phyloP scores from a whole-genome alignment of 2,797 vertebrate genomes.

The Aeoliscus strigatus region DNA sequence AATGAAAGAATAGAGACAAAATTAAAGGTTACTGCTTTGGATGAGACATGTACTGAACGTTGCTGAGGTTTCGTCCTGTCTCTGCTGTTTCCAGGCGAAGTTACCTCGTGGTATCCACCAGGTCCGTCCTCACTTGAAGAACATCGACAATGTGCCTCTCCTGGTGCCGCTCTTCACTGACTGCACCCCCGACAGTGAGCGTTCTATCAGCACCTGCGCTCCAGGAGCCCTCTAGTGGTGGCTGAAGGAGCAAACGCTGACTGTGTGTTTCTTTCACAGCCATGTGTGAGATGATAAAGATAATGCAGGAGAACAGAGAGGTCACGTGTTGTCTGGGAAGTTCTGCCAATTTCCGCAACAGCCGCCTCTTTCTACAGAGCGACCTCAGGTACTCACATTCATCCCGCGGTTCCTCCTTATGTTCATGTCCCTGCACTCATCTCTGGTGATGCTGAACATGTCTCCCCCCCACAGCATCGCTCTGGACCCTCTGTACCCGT shows the following conservation, averaged over 20 bases:
- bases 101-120: conserved; percentile 97
- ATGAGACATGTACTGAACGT: no score
- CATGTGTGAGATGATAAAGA: conserved; percentile 99
- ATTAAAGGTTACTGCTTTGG: no score
- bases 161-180: conserved; percentile 97
- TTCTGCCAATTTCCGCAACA: conserved; percentile 91
- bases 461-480: conserved; percentile 85
- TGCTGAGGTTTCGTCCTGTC: background rate
- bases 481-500: conserved; percentile 94
- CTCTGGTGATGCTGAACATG: no score
- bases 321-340: conserved; percentile 97
- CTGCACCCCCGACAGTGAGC: conserved; percentile 97
- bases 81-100: conserved; percentile 81
- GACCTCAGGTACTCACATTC: conserved; percentile 82
- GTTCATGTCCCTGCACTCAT: no score
- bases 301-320: conserved; percentile 98
- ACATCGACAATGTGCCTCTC: conserved; percentile 98
- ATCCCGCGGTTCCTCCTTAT: background rate
- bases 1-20: no score
- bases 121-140: conserved; percentile 95
- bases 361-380: conserved; percentile 92
- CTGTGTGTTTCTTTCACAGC: conserved; percentile 76
- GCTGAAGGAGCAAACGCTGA: no score
- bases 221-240: no score
- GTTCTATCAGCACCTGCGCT: no score